Evolutionary conservation across 2,888 invertebrate genomes (phyloP), one percentile per base, ranked within the genome.

Genomic region (Stenodema calcarata): DNA sequence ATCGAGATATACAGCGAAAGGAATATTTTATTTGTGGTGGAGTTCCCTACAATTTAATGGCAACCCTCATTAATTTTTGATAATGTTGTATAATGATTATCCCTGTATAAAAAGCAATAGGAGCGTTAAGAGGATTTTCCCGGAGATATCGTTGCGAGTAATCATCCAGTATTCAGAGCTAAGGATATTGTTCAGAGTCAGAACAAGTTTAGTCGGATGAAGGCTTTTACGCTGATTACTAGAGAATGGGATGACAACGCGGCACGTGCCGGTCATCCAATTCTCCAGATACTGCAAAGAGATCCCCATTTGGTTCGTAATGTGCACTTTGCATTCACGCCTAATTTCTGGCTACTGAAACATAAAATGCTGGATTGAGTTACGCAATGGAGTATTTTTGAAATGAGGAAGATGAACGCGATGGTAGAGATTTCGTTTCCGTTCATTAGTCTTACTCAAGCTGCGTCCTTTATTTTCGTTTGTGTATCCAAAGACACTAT

Each of bases 231-330:
- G 35, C 73, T 73, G 73, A 73, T 73, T 73, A 73, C 73, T 35
- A 73, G 73, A 73, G 18, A 73, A 73, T 35, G 35, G 73, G 73
- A 73, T 41, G 73, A 73, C 73, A 73, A 73, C 35, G 73, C 35
- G 73, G 73, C 73, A 73, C 73, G 73, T 73, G 73, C 73, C 73
- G 73, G 73, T 73, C 73, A 73, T 73, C 73, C 41, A 73, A 73
- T 73, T 18, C 73, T 41, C 16, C n/a, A 35, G 35, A 73, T 73
- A 73, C 41, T 16, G 35, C 30, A 11, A 73, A 35, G 35, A 35
- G 73, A 35, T 73, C 62, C 27, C 35, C 62, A 73, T 73, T 73
- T 30, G 41, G 0, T 73, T 73, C n/a, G 73, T 73, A 73, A 73
- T 73, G 73, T 73, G 73, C 35, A 73, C 73, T 73, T 73, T 35